phyloP scores from a whole-genome alignment of 1,140 invertebrate genomes.

The Lineus longissimus region DNA sequence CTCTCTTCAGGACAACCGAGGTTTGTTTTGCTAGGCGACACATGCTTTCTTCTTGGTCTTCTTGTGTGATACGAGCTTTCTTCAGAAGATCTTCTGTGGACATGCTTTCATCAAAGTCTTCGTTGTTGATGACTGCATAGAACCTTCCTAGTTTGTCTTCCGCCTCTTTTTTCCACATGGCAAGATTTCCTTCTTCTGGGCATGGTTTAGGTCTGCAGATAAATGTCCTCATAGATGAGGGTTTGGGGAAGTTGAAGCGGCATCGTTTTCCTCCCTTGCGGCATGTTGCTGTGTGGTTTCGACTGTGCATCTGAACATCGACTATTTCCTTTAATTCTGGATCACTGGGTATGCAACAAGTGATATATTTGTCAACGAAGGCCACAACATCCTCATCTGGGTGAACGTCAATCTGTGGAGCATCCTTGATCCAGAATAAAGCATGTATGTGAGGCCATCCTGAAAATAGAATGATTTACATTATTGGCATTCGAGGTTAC shows the following conservation, averaged over 20 bases:
- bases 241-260: slow-evolving; percentile 4
- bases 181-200: background rate
- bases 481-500: too few species aligned
- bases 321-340: slow-evolving; percentile 3
- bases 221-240: slow-evolving; percentile 5
- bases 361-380: slow-evolving; percentile 4
- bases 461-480: too few species aligned
- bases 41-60: too few species aligned
- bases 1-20: slow-evolving; percentile 6
- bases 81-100: too few species aligned
- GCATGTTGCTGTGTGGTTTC: background rate
- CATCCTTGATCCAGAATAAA: background rate
- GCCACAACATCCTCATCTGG: background rate
- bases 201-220: background rate
- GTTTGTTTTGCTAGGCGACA: slow-evolving; percentile 7
- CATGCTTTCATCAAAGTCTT: too few species aligned
- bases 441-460: background rate
- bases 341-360: background rate
- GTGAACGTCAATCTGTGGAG: background rate
- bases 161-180: too few species aligned
- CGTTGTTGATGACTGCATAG: too few species aligned
- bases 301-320: background rate
- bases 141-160: too few species aligned
- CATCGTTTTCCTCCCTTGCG: background rate
- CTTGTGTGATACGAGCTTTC: too few species aligned